Conservation (phyloP, 2,888 invertebrate genomes). For the Notodonta dromedarius region DNA sequence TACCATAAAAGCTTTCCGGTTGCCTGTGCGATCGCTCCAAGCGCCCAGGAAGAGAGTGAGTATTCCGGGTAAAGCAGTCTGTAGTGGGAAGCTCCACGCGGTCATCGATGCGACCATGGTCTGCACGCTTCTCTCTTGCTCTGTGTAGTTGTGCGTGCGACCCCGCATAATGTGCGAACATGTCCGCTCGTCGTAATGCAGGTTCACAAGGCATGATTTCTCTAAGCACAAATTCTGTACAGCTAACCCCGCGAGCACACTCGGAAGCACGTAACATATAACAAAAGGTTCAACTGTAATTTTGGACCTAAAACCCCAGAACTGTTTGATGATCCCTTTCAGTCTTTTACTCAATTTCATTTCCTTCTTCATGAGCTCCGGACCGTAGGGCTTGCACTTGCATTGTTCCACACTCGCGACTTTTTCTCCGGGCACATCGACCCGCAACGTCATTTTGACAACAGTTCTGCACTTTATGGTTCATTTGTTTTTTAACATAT, state of each 20-base stretch:
- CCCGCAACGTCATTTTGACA: conserved; percentile 79
- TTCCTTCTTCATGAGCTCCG: conserved; percentile 63
- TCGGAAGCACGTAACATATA: conserved; percentile 86
- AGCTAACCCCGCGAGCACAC: conserved; percentile 86
- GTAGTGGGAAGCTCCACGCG: conserved; percentile 84
- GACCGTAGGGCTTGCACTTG: conserved; percentile 64
- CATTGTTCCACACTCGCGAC: conserved; percentile 69
- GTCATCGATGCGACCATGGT: conserved; percentile 83
- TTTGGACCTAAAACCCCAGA: conserved; percentile 72
- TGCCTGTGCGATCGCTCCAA: conserved; percentile 86
- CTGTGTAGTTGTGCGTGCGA: conserved; percentile 66
- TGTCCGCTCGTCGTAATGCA: conserved; percentile 79
- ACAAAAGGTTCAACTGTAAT: conserved; percentile 88
- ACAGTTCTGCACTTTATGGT: conserved; percentile 57
- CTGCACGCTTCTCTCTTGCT: conserved; percentile 77
- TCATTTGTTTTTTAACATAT: conserved; percentile 63
- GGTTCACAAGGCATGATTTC: conserved; percentile 84
- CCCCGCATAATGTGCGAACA: conserved; percentile 80
- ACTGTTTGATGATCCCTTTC: conserved; percentile 68
- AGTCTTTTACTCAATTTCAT: conserved; percentile 65
- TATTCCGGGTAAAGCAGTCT: conserved; percentile 83
- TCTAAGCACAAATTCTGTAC: conserved; percentile 83
- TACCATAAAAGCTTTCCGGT: conserved; percentile 84
- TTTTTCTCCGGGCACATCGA: conserved; percentile 78
- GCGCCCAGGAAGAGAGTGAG: conserved; percentile 85